These are phyloP conservation scores for Drosophila parvula DNA, from an alignment of 1,140 invertebrate genomes.

Conservation along the genomic window DNA sequence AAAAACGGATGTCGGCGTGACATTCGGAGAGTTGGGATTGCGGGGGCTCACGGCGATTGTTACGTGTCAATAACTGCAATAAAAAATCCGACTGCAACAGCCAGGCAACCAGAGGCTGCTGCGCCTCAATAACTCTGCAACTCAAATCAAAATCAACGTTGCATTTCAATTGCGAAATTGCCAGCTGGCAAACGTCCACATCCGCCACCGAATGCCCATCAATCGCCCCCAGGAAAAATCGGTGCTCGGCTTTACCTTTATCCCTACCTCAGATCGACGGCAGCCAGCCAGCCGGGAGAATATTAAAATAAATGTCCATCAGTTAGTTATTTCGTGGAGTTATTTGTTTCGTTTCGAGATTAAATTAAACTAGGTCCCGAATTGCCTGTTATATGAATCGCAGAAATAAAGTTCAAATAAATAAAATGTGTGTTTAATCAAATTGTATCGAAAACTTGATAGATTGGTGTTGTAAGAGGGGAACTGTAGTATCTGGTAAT, in stretches of 20 bases:
- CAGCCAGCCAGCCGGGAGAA: constrained; percentile 25
- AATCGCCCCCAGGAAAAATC: constrained; percentile 44
- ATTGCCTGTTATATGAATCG: constrained; percentile 52
- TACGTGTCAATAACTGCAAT: constrained; percentile 82
- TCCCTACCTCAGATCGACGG: constrained; percentile 2
- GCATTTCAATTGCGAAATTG: constrained; percentile 79
- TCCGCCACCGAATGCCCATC: constrained; percentile 33
- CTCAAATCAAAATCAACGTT: constrained; percentile 78
- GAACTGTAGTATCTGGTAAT: neutral
- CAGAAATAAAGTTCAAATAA: neutral
- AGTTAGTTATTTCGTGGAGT: constrained; percentile 44
- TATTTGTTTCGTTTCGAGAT: constrained; percentile 55
- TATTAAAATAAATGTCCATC: constrained; percentile 76
- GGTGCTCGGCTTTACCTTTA: constrained; percentile 5
- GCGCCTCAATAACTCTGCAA: constrained; percentile 73
- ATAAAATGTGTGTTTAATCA: neutral
- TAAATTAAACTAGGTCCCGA: constrained; percentile 72
- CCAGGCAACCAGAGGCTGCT: constrained; percentile 46
- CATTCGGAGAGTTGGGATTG: constrained; percentile 32
- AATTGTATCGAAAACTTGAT: constrained; percentile 3
- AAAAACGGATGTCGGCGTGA: constrained; percentile 43
- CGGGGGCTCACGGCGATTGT: constrained; percentile 62
- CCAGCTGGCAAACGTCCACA: constrained; percentile 44
- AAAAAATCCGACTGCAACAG: constrained; percentile 60
- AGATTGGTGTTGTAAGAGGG: neutral